Base-by-base conservation (phyloP, 2,888 invertebrate genomes). In the Diarsia rubi region DNA sequence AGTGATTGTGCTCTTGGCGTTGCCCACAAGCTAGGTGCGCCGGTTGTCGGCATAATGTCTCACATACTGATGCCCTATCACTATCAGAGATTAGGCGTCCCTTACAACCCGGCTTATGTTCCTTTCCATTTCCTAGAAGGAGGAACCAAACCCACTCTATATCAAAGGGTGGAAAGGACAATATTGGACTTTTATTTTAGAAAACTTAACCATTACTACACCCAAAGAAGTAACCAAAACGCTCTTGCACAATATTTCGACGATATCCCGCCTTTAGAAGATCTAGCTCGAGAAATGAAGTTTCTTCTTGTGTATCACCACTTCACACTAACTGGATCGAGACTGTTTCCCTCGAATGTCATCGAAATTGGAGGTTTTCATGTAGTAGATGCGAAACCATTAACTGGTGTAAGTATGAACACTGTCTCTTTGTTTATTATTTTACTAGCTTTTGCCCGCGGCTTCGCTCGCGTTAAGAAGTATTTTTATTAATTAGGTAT, bases 1-100 rank as follows among this genome's bases (percentile, higher is more conserved):
- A 97, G 97, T 67, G 98, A 98, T 88, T 98, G 98, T 89, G 97
- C 97, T 90, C 92, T 98, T 83, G 97, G 97, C 3, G 91, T 98
- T 49, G 97, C 97, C 0, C 96, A 98, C 86, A 97, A 97, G 85
- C 96, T 98, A 21, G 92, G 97, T 62, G 97, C 97, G 0, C 98
- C 98, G 0, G 97, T 97, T 2, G 95, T 98, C 0, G 95, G 95
- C 0, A 86, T 97, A 8, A 97, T 97, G 14, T 97, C 97, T 3
- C 97, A 97, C 82, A 94, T 97, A 24, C 79, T 97, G 68, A 97
- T 97, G 97, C 97, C 97, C 0, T 98, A 97, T 97, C 95, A 97
- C 69, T 97, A 96, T 72, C 93, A 94, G 49, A 94, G 97, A n/a
- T 92, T 97, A 68, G 97, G 97, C 0, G 95, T 97, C 47, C 97